Percentiles rank a stretch among this genome's conserved stretches.
phyloP scores from a whole-genome alignment of 2,113 vertebrate genomes.

The Alexandromys fortis region DNA sequence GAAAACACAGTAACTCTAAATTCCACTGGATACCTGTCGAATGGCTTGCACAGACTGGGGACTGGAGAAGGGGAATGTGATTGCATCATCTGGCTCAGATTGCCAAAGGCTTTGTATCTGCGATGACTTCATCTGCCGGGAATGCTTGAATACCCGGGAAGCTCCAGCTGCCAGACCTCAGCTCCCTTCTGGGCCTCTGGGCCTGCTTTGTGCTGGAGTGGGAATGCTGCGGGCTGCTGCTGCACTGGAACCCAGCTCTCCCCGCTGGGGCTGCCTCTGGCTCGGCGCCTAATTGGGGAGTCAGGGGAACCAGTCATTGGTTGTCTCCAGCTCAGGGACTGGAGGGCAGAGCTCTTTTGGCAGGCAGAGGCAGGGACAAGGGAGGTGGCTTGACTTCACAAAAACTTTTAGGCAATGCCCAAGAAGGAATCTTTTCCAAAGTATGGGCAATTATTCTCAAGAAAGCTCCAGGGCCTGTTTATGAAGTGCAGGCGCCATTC shows the following conservation, averaged over 20 bases:
- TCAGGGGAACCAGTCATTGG: constrained; percentile 57
- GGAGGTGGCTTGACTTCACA: constrained; percentile 5
- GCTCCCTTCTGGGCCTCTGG: constrained; percentile 50
- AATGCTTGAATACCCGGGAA: constrained; percentile 70
- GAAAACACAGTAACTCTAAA: constrained; percentile 50
- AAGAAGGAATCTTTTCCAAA: neutral
- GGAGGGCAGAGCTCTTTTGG: constrained; percentile 59
- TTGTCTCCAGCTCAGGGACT: constrained; percentile 27
- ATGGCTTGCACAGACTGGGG: neutral
- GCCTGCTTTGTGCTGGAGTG: constrained; percentile 54
- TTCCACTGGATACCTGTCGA: constrained; percentile 59
- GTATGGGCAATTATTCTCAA: constrained; percentile 44
- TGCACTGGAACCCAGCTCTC: neutral
- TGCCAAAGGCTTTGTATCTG: constrained; percentile 51
- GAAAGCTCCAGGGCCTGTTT: constrained; percentile 16
- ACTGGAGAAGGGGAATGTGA: neutral
- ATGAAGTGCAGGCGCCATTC: neutral
- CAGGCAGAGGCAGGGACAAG: constrained; percentile 15
- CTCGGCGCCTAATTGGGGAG: constrained; percentile 68
- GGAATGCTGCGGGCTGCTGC: neutral
- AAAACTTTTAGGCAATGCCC: constrained; percentile 11
- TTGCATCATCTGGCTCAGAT: constrained; percentile 50
- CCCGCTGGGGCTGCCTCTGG: constrained; percentile 62
- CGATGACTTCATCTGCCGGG: constrained; percentile 71
- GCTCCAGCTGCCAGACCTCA: constrained; percentile 52